phyloP scores from a whole-genome alignment of 2,113 vertebrate genomes.

The Paracanthobrama guichenoti region DNA sequence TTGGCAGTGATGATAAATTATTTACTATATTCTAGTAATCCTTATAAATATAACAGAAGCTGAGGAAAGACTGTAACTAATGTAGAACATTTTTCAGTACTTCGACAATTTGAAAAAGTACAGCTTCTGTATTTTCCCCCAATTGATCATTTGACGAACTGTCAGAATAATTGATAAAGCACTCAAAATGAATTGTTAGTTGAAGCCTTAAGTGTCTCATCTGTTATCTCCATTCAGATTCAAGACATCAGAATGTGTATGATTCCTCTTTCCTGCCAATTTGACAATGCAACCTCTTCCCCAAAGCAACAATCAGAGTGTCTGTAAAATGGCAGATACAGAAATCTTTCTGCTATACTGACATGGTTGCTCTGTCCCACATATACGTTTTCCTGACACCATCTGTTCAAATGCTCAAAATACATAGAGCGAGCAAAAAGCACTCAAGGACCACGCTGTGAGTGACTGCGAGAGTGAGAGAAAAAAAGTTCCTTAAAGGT shows the following conservation, averaged over 20 bases:
- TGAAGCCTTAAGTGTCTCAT: not conserved
- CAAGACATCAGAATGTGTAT: not conserved
- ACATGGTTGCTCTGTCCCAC: not conserved
- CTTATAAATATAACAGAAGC: conserved; percentile 20
- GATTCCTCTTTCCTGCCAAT: conserved; percentile 1
- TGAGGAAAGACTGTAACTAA: not conserved
- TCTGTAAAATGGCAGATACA: conserved; percentile 8
- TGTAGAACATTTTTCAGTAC: conserved; percentile 4
- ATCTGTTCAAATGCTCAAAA: conserved; percentile 21
- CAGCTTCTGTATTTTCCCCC: conserved; percentile 2
- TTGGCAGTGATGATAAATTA: not conserved
- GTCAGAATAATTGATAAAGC: conserved; percentile 11
- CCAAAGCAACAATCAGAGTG: conserved; percentile 15
- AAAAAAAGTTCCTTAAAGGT: conserved; percentile 38
- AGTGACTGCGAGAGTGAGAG: not conserved
- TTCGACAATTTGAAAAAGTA: conserved; percentile 14
- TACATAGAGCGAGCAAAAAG: conserved; percentile 1
- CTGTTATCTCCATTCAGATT: not conserved
- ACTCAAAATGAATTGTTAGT: not conserved
- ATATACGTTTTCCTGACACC: conserved; percentile 8
- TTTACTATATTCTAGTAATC: conserved; percentile 5
- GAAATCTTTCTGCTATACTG: not conserved
- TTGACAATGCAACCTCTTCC: conserved; percentile 4
- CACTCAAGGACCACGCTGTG: conserved; percentile 6
- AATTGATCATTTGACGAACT: conserved; percentile 12